These are phyloP conservation scores for Spicauda simplicius DNA, from an alignment of 2,888 invertebrate genomes.

Conservation along the genomic window DNA sequence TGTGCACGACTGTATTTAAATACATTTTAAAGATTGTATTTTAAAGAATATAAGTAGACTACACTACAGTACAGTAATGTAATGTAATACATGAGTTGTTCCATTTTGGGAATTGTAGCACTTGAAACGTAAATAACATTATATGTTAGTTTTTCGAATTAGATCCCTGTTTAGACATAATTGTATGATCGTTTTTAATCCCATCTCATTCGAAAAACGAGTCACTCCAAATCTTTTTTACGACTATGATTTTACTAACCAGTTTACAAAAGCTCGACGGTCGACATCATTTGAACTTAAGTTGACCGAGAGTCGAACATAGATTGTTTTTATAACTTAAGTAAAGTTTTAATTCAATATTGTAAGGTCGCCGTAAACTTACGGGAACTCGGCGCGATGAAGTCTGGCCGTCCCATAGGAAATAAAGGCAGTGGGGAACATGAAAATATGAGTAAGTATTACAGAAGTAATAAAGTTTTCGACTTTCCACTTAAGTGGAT, in stretches of 20 bases:
- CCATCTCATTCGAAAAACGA: too few species aligned
- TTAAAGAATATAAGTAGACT: too few species aligned
- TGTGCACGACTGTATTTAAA: too few species aligned
- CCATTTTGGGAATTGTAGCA: too few species aligned
- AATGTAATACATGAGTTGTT: too few species aligned
- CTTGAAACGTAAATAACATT: too few species aligned
- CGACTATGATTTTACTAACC: not conserved
- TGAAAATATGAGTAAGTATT: constrained; percentile 20
- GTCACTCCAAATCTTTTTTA: not conserved
- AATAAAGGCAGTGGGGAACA: constrained; percentile 10
- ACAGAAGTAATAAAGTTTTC: constrained; percentile 21
- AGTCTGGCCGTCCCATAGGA: constrained; percentile 20
- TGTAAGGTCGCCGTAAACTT: constrained; percentile 24
- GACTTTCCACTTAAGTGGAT: constrained; percentile 26
- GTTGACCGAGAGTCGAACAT: not conserved
- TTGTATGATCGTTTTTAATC: too few species aligned
- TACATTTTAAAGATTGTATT: too few species aligned
- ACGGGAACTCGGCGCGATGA: not conserved
- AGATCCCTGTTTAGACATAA: too few species aligned
- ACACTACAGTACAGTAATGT: too few species aligned
- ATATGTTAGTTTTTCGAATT: too few species aligned
- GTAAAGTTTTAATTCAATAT: constrained; percentile 32
- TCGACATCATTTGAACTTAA: constrained; percentile 15
- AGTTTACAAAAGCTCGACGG: not conserved
- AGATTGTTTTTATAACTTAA: constrained; percentile 17